Evolutionary conservation across 2,797 vertebrate species (phyloP).

Genomic region (Carcharodon carcharias): DNA sequence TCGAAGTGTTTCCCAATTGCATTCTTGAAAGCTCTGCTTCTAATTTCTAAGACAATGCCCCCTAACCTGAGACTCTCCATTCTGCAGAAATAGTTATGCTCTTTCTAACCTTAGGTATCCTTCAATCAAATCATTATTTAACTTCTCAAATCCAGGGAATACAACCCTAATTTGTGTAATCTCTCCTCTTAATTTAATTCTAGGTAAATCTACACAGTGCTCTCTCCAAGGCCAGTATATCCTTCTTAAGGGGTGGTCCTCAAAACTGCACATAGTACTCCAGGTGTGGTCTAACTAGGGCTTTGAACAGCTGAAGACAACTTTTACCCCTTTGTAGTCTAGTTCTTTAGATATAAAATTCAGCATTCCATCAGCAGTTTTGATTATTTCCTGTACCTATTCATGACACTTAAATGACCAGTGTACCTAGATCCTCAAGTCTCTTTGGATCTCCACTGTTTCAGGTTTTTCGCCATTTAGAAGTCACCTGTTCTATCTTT

Average conservation of each 20-base stretch:
- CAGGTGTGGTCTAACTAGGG: not conserved
- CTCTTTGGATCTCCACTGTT: no score
- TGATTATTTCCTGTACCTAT: no score
- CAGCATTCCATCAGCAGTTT: not conserved
- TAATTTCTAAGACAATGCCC: not conserved
- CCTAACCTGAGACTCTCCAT: not conserved
- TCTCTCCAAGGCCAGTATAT: not conserved
- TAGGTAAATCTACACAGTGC: not conserved
- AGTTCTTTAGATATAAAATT: not conserved
- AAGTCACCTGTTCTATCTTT: no score
- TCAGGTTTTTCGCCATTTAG: no score
- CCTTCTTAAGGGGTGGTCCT: not conserved
- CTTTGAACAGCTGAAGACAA: no score
- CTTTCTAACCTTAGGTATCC: not conserved
- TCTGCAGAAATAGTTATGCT: not conserved
- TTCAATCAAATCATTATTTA: not conserved
- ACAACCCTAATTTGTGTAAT: not conserved
- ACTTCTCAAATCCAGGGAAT: not conserved
- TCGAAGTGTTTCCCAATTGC: not conserved
- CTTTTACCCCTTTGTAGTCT: no score
- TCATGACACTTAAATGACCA: no score
- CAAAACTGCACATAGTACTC: not conserved
- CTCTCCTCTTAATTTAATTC: not conserved
- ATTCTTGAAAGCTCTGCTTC: not conserved
- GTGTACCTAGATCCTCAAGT: no score